Evolutionary conservation across 2,888 invertebrate species (phyloP).

Genomic region (Orthosia gothica): DNA sequence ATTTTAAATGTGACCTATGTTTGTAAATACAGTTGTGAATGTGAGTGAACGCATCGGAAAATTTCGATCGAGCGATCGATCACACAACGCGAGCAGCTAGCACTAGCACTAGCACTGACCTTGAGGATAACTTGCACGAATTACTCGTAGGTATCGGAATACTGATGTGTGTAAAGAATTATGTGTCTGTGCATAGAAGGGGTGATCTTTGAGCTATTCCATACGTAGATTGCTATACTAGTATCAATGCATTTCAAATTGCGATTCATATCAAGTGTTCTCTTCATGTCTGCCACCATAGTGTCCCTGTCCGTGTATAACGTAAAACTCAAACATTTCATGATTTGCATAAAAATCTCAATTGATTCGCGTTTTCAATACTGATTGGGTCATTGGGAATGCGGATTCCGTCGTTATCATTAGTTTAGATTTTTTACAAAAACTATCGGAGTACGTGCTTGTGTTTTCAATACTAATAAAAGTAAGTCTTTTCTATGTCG

Average conservation of each 20-base stretch:
- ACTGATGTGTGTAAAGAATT: not conserved
- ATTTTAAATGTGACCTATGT: conserved; percentile 55
- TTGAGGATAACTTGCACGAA: conserved; percentile 14
- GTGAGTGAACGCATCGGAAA: conserved; percentile 35
- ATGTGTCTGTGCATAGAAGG: not conserved
- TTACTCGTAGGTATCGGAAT: not conserved
- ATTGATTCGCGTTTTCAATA: conserved; percentile 33
- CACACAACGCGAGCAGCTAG: conserved; percentile 9
- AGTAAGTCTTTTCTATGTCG: not conserved
- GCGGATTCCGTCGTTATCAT: conserved; percentile 19
- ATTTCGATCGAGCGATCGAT: conserved; percentile 28
- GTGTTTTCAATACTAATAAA: conserved; percentile 19
- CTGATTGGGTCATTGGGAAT: conserved; percentile 24
- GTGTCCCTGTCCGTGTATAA: not conserved
- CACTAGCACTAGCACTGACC: conserved; percentile 25
- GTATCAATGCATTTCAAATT: conserved; percentile 24
- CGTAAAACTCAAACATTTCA: conserved; percentile 11
- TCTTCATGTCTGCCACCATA: not conserved
- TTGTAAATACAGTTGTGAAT: conserved; percentile 57
- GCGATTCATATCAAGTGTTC: not conserved
- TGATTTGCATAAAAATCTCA: conserved; percentile 34
- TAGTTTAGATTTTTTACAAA: conserved; percentile 11
- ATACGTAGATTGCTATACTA: conserved; percentile 24
- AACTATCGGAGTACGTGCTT: conserved; percentile 5
- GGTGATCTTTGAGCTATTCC: conserved; percentile 32